Base-by-base conservation (phyloP, 2,113 vertebrate species). In the Phaethornis superciliosus region DNA sequence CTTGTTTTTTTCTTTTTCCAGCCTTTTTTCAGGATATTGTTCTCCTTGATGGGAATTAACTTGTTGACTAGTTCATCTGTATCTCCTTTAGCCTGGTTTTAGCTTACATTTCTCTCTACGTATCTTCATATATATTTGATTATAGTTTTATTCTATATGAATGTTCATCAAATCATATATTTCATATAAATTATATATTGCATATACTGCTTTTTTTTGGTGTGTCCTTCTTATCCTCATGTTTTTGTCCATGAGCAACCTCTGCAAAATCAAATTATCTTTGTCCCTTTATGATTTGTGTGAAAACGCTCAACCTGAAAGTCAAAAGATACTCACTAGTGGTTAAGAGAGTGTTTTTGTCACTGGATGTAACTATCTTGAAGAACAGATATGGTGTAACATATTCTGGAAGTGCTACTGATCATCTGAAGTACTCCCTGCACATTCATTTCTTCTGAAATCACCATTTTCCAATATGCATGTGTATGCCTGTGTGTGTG, bases 161-260 rank as follows among this genome's bases (percentile, higher is more conserved):
- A 60, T 10, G 3, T 70, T 81, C 56, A 75, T 26, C 26, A 40
- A 4, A 49, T 19, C 20, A 62, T 40, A n/a, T n/a, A 5, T 2
- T 70, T 23, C 0, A 0, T 23, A n/a, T 42, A 1, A 71, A 33
- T 26, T 47, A 10, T 9, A 15, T 47, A 44, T 60, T 52, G 0
- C 26, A 20, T 37, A 15, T 4, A 7, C 7, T 15, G 2, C 40
- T 40, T 5, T 26, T 71, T 68, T 59, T 49, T 4, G 22, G 32
- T 49, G 2, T 9, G 12, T 51, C 13, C 49, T 85, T 4, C 58
- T 14, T 54, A 49, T 49, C 3, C 11, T 40, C 40, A 40, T 40
- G 40, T 40, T 40, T 40, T 5, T 40, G 40, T 40, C 40, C 40
- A 40, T 11, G 16, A 46, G 9, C 15, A 33, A 88, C 27, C 17